Evolutionary conservation across 2,797 vertebrate genomes (phyloP).

Genomic region (Etheostoma perlongum): DNA sequence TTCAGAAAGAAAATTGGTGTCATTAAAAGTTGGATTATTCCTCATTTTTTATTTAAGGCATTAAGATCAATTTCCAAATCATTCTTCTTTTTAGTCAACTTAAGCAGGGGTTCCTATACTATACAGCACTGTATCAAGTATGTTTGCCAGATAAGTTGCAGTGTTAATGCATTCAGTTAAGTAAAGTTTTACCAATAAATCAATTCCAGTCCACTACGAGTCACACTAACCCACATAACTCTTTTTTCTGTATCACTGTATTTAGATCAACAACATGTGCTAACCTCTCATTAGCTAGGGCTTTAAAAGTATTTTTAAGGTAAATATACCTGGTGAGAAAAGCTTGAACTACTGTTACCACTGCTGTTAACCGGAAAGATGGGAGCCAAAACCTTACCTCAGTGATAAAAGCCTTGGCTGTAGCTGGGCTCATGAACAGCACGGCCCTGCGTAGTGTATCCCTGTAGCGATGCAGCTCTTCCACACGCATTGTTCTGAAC

Average conservation of each 20-base stretch:
- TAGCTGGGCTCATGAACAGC: constrained; percentile 95
- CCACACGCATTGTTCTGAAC: constrained; percentile 95
- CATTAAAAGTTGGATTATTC: too few species aligned
- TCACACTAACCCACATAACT: background rate
- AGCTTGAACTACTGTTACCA: background rate
- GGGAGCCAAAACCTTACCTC: constrained; percentile 85
- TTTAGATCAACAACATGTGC: constrained; percentile 1
- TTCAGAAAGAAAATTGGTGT: too few species aligned
- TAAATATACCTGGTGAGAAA: background rate
- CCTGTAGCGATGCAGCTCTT: constrained; percentile 96
- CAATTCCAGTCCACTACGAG: background rate
- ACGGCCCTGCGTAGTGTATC: constrained; percentile 95
- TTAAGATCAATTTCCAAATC: too few species aligned
- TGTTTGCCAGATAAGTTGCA: background rate
- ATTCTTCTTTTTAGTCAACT: too few species aligned
- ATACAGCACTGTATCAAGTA: too few species aligned
- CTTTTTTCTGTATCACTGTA: constrained; percentile 11
- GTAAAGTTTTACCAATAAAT: background rate
- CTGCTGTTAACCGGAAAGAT: background rate
- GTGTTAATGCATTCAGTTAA: background rate
- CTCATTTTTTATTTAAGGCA: too few species aligned
- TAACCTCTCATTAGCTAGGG: constrained; percentile 2
- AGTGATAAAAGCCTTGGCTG: constrained; percentile 96
- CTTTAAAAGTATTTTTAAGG: constrained; percentile 1
- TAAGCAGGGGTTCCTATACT: too few species aligned